phyloP scores from a whole-genome alignment of 2,888 invertebrate species.

The Torymus auratus region DNA sequence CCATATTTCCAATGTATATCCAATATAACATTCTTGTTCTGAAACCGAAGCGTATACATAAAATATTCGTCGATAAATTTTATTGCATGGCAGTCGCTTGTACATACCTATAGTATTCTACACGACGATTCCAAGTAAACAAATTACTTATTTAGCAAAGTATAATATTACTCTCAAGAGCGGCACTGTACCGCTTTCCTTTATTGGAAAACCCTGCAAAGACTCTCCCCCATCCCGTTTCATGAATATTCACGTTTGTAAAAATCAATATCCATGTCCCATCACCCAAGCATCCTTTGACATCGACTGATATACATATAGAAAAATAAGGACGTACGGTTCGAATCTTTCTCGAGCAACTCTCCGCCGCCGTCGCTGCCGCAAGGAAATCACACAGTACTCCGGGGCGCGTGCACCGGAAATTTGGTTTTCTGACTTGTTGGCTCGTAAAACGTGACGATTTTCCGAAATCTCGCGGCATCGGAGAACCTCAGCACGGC shows the following conservation, averaged over 20 bases:
- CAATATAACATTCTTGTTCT: too few relatives aligned
- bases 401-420: conserved; percentile 54
- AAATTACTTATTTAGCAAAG: too few relatives aligned
- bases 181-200: neutral
- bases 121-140: too few relatives aligned
- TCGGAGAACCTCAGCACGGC: conserved; percentile 14
- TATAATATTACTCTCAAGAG: too few relatives aligned
- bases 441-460: conserved; percentile 58
- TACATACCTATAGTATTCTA: too few relatives aligned
- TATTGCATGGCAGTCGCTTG: too few relatives aligned
- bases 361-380: neutral
- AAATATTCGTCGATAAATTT: too few relatives aligned
- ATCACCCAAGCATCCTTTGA: conserved; percentile 41
- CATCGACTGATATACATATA: neutral
- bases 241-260: conserved; percentile 31
- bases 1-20: too few relatives aligned
- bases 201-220: neutral
- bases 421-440: conserved; percentile 60
- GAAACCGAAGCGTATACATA: too few relatives aligned
- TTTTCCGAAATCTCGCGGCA: conserved; percentile 52
- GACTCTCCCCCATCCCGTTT: neutral
- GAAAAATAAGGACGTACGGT: neutral
- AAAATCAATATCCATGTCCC: conserved; percentile 22
- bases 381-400: conserved; percentile 46
- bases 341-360: conserved; percentile 51